Percentiles rank a stretch among this genome's conserved stretches.
Evolutionary conservation across 2,888 invertebrate genomes (phyloP).

Genomic region (Rotaria macrura): DNA sequence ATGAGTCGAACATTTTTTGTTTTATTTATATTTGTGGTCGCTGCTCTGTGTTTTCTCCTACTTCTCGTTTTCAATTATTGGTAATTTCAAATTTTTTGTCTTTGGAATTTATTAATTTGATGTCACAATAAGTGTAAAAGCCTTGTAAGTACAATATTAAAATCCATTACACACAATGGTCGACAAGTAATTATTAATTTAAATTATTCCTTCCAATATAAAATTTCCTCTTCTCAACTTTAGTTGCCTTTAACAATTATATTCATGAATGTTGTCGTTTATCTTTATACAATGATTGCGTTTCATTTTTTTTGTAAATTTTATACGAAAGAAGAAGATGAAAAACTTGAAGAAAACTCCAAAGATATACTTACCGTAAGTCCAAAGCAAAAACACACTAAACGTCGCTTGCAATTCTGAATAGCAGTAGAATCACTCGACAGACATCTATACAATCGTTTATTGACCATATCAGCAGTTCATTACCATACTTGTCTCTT

Average conservation of each 20-base stretch:
- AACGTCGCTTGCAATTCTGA: no score
- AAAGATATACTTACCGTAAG: slow-evolving; percentile 91
- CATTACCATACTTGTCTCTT: no score
- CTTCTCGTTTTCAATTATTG: slow-evolving; percentile 85
- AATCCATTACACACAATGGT: slow-evolving; percentile 98
- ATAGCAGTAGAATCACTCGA: no score
- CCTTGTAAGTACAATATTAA: slow-evolving; percentile 88
- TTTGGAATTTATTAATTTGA: slow-evolving; percentile 95
- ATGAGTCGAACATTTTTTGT: no score
- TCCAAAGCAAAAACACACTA: slow-evolving; percentile 33
- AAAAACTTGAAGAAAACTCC: slow-evolving; percentile 81
- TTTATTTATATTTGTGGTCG: slow-evolving; percentile 54
- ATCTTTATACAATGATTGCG: slow-evolving; percentile 97
- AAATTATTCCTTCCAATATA: neutral
- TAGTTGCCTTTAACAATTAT: slow-evolving; percentile 88
- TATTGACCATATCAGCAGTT: no score
- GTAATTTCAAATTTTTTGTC: slow-evolving; percentile 97
- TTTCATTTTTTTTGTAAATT: slow-evolving; percentile 99
- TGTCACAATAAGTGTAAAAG: slow-evolving; percentile 94
- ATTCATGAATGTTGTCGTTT: slow-evolving; percentile 89
- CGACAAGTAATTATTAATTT: slow-evolving; percentile 63
- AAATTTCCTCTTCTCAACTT: slow-evolving; percentile 37
- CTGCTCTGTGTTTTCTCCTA: slow-evolving; percentile 96
- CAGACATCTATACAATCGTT: no score
- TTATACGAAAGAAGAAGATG: slow-evolving; percentile 83